These are phyloP conservation scores for Stigmatopora argus DNA, from an alignment of 2,113 vertebrate genomes.

Conservation along the genomic window DNA sequence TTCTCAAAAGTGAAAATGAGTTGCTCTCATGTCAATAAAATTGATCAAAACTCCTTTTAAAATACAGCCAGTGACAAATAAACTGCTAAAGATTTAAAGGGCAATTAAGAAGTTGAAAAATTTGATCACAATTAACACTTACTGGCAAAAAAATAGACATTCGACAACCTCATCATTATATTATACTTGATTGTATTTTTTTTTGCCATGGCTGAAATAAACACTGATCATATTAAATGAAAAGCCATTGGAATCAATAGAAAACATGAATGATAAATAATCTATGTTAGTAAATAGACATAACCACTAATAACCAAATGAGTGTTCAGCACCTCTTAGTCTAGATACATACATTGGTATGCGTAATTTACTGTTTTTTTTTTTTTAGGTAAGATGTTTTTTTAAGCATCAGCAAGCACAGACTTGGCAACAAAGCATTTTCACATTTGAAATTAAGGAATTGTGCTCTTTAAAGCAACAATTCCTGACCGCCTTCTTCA, in stretches of 20 bases:
- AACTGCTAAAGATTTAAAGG: constrained; percentile 12
- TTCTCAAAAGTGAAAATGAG: constrained; percentile 36
- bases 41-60: constrained; percentile 18
- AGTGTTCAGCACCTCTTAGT: neutral
- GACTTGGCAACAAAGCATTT: neutral
- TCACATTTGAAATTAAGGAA: neutral
- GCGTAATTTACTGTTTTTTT: neutral
- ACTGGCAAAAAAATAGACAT: constrained; percentile 15
- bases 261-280: neutral
- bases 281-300: neutral
- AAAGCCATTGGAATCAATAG: neutral
- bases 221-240: neutral
- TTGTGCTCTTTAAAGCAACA: neutral
- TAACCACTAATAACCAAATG: neutral
- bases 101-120: constrained; percentile 1
- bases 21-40: constrained; percentile 23
- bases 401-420: neutral
- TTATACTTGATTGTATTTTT: neutral
- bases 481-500: neutral
- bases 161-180: constrained; percentile 15
- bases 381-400: neutral
- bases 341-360: neutral
- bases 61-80: constrained; percentile 16
- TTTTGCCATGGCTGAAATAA: neutral
- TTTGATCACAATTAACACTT: constrained; percentile 10